Evolutionary conservation across 2,797 vertebrate genomes (phyloP), one percentile per base, ranked within the genome.

Genomic region (Hemibagrus guttatus): DNA sequence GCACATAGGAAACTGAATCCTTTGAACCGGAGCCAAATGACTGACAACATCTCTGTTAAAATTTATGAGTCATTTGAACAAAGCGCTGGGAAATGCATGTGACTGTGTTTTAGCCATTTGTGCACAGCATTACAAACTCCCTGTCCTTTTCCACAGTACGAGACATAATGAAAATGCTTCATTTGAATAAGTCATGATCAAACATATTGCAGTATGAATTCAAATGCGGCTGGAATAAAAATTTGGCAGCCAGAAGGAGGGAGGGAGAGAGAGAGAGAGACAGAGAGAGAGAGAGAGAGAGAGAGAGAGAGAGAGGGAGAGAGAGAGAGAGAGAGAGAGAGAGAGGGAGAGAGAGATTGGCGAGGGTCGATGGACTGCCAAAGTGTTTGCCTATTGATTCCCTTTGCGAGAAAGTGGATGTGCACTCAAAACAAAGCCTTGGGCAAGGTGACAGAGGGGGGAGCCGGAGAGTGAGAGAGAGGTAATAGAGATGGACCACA

Each of bases 351-450:
- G 75, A 87, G 81, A 86, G 75, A 87, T 69, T 85, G 81, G 87
- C 88, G 89, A 85, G 89, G 87, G 88, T 90, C 88, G 88, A 91
- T 92, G 89, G 89, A 87, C 89, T 89, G 87, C 86, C 88, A 92
- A 91, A 93, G 91, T 89, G 89, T 90, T 89, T 91, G 91, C 84
- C 88, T 87, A 89, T 92, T 90, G 91, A 91, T 91, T 89, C 89
- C 76, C 90, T 89, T 86, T 86, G 89, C 91, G 90, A 88, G 88
- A 87, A 90, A 88, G 71, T 88, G 88, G 86, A 88, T 89, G 88
- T 88, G 84, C 87, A 89, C 89, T 87, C 88, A 90, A 88, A 89
- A 90, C 84, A 89, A 87, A 89, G 90, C 92, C 92, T 89, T 88
- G 90, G 91, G 91, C 89, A 93, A 92, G 91, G 88, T 91, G 91